Percentiles rank a stretch among this genome's conserved stretches.
These are phyloP conservation scores for Sarcophaga variegata DNA, from an alignment of 2,888 invertebrate species.

Conservation along the genomic window DNA sequence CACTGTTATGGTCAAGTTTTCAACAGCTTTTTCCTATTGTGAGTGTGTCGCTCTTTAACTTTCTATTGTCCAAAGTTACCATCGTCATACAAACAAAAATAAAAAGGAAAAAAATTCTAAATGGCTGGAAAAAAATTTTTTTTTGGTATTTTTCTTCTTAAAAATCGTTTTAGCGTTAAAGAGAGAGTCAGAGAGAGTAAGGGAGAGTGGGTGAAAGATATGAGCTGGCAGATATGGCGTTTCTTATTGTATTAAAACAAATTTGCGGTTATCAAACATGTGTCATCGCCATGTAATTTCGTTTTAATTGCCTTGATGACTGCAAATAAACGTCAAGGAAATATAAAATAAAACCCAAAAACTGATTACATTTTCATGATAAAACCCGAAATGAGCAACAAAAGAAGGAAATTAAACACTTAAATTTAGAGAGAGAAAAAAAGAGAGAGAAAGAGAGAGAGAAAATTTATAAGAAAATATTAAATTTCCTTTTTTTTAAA, in stretches of 20 bases:
- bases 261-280: constrained; percentile 70
- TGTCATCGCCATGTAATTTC: constrained; percentile 69
- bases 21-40: constrained; percentile 9
- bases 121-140: background rate
- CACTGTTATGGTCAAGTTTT: background rate
- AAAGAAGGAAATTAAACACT: constrained; percentile 28
- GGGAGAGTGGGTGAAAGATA: background rate
- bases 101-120: constrained; percentile 5
- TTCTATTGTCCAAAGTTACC: constrained; percentile 48
- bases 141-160: no score
- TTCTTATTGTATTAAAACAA: constrained; percentile 64
- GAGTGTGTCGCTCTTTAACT: background rate
- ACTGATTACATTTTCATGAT: constrained; percentile 39
- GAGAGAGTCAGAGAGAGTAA: background rate
- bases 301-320: constrained; percentile 66
- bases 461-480: no score
- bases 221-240: constrained; percentile 4
- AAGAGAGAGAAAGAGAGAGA: no score
- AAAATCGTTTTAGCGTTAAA: background rate
- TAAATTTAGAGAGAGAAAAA: background rate
- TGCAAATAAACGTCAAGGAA: constrained; percentile 40
- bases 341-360: constrained; percentile 30
- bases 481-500: no score
- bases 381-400: constrained; percentile 14
- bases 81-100: constrained; percentile 38